A percentile compares a stretch with the other conserved stretches of the same genome.
These are phyloP conservation scores for Temnothorax longispinosus DNA, from an alignment of 1,140 invertebrate genomes.

Conservation along the genomic window DNA sequence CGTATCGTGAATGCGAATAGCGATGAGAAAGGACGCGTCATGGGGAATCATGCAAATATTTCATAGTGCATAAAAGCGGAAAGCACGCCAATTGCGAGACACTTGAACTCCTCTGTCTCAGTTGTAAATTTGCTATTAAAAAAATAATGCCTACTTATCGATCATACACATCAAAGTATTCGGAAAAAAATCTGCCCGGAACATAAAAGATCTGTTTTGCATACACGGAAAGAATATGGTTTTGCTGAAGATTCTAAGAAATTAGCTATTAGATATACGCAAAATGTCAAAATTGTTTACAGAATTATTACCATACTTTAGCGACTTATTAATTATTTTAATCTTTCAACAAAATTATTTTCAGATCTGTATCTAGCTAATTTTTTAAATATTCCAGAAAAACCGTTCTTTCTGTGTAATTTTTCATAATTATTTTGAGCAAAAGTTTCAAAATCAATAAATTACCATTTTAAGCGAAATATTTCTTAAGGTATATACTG, in stretches of 20 bases:
- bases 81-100: constrained; percentile 56
- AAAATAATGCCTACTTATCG: constrained; percentile 48
- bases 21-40: constrained; percentile 45
- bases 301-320: too few relatives aligned
- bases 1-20: constrained; percentile 51
- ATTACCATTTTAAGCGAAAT: not conserved
- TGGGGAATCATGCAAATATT: constrained; percentile 72
- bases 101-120: not conserved
- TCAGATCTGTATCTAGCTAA: too few relatives aligned
- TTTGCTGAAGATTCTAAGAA: too few relatives aligned
- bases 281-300: too few relatives aligned
- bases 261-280: too few relatives aligned
- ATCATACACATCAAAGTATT: not conserved
- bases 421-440: not conserved
- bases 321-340: too few relatives aligned
- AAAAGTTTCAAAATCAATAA: not conserved
- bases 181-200: not conserved
- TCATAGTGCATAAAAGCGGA: constrained; percentile 63
- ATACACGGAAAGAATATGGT: too few relatives aligned
- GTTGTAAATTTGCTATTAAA: constrained; percentile 60
- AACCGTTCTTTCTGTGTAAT: too few relatives aligned
- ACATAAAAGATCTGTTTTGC: not conserved
- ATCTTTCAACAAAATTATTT: too few relatives aligned
- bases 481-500: not conserved
- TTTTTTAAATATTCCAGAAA: too few relatives aligned